Evolutionary conservation across 2,113 vertebrate genomes (phyloP), one percentile per base, ranked within the genome.

Genomic region (Sardina pilchardus): DNA sequence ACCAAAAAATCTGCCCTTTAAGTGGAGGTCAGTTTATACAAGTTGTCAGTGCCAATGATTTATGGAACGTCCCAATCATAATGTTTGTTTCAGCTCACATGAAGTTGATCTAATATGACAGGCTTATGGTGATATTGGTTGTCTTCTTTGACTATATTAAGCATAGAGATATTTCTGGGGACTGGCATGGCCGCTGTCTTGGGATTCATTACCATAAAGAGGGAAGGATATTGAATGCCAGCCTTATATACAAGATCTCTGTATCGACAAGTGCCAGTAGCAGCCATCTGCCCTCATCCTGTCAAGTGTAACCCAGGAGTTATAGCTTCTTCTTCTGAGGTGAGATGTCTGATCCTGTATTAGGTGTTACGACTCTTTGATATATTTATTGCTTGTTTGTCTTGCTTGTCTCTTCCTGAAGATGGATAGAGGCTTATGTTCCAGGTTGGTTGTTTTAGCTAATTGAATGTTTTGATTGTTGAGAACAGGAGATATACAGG

Each of bases 61-160:
- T 34, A 78, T 78, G 71, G 71, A 34, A 78, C 12, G 10, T 78
- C 71, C 71, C 34, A 39, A 78, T 78, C 71, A 78, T 78, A 78
- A 78, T 78, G 71, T 78, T 78, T 78, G 71, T 78, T 78, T 78
- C 71, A 16, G 3, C 71, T 78, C 14, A 36, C 30, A 34, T 16
- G 10, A 39, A 78, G 30, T 78, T 78, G 30, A 17, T 78, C 71
- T 78, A 39, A 78, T 34, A 78, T 78, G 71, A 78, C 71, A 78
- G 34, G 71, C 26, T 78, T 36, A 78, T 39, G 71, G 71, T 3
- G 71, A 78, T 78, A 78, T 78, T 78, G 71, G 71, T 78, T 78
- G 71, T 78, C 71, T 78, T 78, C 71, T 36, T 36, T 78, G 71
- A 78, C 71, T 78, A 78, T 78, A 78, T 78, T 78, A 78, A 78